Base-by-base conservation (phyloP, 2,113 vertebrate species). In the Ammodytes marinus region DNA sequence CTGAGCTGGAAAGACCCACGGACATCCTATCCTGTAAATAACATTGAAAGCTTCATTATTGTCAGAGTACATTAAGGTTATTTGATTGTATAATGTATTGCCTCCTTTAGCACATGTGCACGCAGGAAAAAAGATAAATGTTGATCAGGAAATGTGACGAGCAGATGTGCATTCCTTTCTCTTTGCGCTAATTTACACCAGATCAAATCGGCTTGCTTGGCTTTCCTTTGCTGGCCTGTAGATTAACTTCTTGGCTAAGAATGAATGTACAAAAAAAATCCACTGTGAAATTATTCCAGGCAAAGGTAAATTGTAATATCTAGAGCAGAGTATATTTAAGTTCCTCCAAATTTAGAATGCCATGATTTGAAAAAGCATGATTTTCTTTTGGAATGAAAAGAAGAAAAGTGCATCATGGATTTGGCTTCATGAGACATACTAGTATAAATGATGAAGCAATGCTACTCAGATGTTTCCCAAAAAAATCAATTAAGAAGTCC, bases 121-220 rank as follows among this genome's bases (percentile, higher is more conserved):
- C 74, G 60, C 64, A 77, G 52, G 77, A 17, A 84, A 77, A 68
- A 68, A 70, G 58, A 75, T 39, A 83, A 67, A 65, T 47, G 13
- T 19, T 73, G 52, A 79, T 70, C 72, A 88, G 86, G 65, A 91
- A 91, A 92, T 93, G 85, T 90, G 92, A 94, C 85, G 83, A 92
- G 75, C 93, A 94, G 93, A 93, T 94, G 93, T 94, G 89, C 60
- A 93, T 91, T 91, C 83, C 81, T 90, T 86, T 74, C 70, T 13
- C 59, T 77, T 78, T 84, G 70, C 78, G 66, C 71, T 92, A 78
- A 92, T 93, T 93, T 90, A 86, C 84, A 88, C 77, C 90, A 86
- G 80, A 90, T 87, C 69, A 60, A 61, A 85, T 87, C 64, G 79
- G 57, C 70, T 63, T 80, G 74, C 88, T 89, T 88, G 75, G 54